Evolutionary conservation across 1,140 invertebrate genomes (phyloP), one percentile per base, ranked within the genome.

Genomic region (Aphidius gifuensis): DNA sequence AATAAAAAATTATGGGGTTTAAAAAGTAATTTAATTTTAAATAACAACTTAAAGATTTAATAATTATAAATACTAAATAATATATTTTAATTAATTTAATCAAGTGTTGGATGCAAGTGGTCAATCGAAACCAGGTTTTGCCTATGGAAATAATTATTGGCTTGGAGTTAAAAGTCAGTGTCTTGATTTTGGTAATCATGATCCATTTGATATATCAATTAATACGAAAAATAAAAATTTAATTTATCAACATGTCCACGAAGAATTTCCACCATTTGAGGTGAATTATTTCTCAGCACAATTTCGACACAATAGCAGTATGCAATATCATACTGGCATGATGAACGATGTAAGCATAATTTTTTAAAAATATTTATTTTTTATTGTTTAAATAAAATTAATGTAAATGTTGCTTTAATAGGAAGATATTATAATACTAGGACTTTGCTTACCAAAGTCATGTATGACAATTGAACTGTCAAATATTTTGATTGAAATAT

Each of bases 61-160:
- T 9, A 38, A 50, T 43, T 11, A 32, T n/a, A 42, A 23, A 16
- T 21, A 42, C 23, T 57, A 39, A 32, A 32, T 32, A 32, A 32
- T 32, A 32, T 39, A 48, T 63, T 48, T 58, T 23, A 11, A 6
- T 38, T 11, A 9, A 38, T 62, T 60, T 6, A 67, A 49, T 50
- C 11, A 6, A 85, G 83, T 80, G 67, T 60, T 84, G 9, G 83
- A 85, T 61, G 70, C 81, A 5, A 84, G 80, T 57, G 84, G 84
- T 0, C 62, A 66, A 55, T 77, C 81, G 23, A 69, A 66, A 3
- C 21, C 74, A 0, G 81, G 82, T 6, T 82, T 84, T 44, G 59
- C 79, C 6, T 79, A 78, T 32, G 83, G 82, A 3, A 80, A 83
- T 61, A 84, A 82, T 67, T 79, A 76, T 46, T 85, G 83, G 83